Evolutionary conservation across 2,888 invertebrate genomes (phyloP), one percentile per base, ranked within the genome.

Genomic region (Dynastes tityus): DNA sequence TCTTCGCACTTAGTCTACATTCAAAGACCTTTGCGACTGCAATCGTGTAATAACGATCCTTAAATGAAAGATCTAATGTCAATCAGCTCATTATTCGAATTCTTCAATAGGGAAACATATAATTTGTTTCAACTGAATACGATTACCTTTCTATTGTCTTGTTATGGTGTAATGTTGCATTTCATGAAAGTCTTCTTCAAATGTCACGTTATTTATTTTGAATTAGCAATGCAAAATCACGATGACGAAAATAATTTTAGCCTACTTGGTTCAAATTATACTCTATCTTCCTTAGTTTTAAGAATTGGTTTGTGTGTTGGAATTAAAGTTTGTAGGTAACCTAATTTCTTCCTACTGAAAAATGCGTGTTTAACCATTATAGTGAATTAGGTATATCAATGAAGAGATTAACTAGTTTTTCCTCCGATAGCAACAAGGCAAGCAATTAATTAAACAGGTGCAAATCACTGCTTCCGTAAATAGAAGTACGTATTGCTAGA

Each of bases 181-280:
- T 63, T 9, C 45, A 11, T 32, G 63, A 63, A 63, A 29, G 63
- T 63, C 32, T 13, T 63, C 63, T 32, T 63, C 32, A 63, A 63
- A 63, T 63, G 63, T 63, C 63, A 63, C n/a, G 22, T 16, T 55
- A 61, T 63, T 29, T 32, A 13, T 13, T 9, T 63, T 29, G 13
- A 63, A 63, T 29, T 32, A 9, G 63, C 61, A 29, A 16, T 55
- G 16, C 55, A n/a, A 55, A 55, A 55, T 55, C 6, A 6, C 22
- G 22, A n/a, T 8, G 8, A 55, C n/a, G 1, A 55, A 55, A 55
- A 16, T 55, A 3, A 13, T 2, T 13, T 5, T n/a, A 16, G 11
- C 55, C 40, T 37, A 37, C 37, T 22, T 37, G 37, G 37, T 37
- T 55, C 6, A 63, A 6, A 27, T 27, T 27, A 6, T 37, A 37